Evolutionary conservation across 2,888 invertebrate genomes (phyloP), one percentile per base, ranked within the genome.

Genomic region (Brassicogethes aeneus): DNA sequence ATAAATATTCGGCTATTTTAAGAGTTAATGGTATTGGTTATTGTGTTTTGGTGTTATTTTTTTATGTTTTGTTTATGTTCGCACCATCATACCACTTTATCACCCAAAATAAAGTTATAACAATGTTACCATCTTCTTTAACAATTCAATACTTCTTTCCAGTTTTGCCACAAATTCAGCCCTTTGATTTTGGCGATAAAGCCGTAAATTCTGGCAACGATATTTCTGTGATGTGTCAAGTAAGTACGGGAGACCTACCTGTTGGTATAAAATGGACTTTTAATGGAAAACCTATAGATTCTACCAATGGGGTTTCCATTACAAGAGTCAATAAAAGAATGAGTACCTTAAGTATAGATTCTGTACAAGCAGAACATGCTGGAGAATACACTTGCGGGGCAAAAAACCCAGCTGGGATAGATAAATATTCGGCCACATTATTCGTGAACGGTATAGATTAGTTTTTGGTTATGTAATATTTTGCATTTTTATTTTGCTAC

Each of bases 221-320:
- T 48, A 80, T 82, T 30, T 84, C 84, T 41, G 75, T 83, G 2
- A 78, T 79, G 49, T 88, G 87, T 64, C 79, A 82, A 69, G 80
- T 86, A 31, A 75, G 77, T 36, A 85, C 85, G 66, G 87, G 91
- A 34, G 90, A 90, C 62, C 72, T 77, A 37, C 90, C 89, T 3
- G 71, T 90, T 23, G 76, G 77, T 57, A 80, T 90, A 40, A 75
- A 76, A 39, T 89, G 89, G 89, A 74, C 73, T 16, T 76, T 86
- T 48, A 83, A 87, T 31, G 70, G 70, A 43, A 67, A 68, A 23
- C 66, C 68, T 45, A 69, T 75, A 42, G 70, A 41, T 15, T 40
- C 51, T 35, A 42, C 42, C 13, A 44, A 50, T 10, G 53, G 54
- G 10, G 60, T 69, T 30, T 60, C 58, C 44, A 56, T 70, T 39